Base-by-base conservation (phyloP, 2,113 vertebrate species). In the Poicephalus meyeri region DNA sequence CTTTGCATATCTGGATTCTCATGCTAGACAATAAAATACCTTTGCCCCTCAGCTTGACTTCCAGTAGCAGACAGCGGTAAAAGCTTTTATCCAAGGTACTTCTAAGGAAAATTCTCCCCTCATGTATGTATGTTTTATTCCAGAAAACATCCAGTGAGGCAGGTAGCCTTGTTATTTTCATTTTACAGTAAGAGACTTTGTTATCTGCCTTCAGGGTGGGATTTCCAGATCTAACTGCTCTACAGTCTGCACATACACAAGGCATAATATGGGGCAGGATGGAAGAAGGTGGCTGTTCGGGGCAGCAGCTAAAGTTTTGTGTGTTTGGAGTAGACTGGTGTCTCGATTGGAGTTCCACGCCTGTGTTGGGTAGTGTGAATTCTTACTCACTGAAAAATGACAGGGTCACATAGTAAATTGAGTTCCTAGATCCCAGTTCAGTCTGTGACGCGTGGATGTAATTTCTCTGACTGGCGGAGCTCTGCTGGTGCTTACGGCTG, bases 81-180 rank as follows among this genome's bases (percentile, higher is more conserved):
- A 86, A 76, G 13, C 25, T 65, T 6, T 61, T 82, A 47, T 26
- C 24, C 26, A 29, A 13, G 23, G 9, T 55, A 18, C 53, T 88
- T 64, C 11, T 29, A 23, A 50, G 52, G 56, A 76, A 66, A 41
- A 17, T 33, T 47, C 14, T 74, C 2, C 7, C 4, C 2, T 58
- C 55, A 23, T 5, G 7, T n/a, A 29, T 56, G 7, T 31, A 33
- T 70, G 9, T 68, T 64, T 74, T 79, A 26, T 47, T 58, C 6
- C 16, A 47, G 12, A 79, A 76, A 37, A 12, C 39, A 20, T 50
- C 25, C 0, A 0, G 8, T 71, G 47, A 46, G 8, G 33, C 19
- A 46, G 28, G 21, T 49, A 71, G 31, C 19, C 17, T 23, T 79
- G 50, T 74, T 74, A 42, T 76, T 63, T 74, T 20, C 4, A 1